Percentiles rank a stretch among this genome's conserved stretches.
Conservation (phyloP, 2,113 vertebrate species). For the Sebastes fasciatus region DNA sequence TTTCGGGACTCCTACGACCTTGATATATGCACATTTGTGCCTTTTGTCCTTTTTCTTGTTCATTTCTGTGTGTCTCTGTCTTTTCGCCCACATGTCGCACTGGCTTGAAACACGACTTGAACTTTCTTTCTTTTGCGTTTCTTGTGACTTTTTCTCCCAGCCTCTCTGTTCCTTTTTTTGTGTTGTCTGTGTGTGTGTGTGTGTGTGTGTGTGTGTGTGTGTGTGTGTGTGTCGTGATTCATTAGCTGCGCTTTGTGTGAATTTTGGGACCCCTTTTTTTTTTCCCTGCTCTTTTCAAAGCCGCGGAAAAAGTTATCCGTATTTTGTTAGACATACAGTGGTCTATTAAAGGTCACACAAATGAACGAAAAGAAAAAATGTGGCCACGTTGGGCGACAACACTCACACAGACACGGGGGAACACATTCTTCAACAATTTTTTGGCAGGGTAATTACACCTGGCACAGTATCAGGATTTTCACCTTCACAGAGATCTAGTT, state of each 20-base stretch:
- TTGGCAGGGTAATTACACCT: constrained; percentile 28
- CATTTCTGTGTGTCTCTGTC: constrained; percentile 13
- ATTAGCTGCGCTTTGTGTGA: constrained; percentile 50
- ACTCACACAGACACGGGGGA: not conserved
- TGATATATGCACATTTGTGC: constrained; percentile 7
- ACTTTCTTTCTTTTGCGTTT: constrained; percentile 43
- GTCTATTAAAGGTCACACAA: constrained; percentile 39
- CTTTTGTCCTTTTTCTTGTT: constrained; percentile 10
- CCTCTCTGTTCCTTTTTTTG: constrained; percentile 18
- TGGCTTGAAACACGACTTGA: constrained; percentile 55
- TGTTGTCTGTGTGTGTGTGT: not conserved
- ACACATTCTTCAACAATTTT: constrained; percentile 7
- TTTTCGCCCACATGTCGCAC: constrained; percentile 39
- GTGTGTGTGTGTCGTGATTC: constrained; percentile 44
- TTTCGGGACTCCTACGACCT: constrained; percentile 4
- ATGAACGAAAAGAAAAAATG: constrained; percentile 39
- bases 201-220: not conserved
- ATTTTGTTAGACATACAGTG: constrained; percentile 37
- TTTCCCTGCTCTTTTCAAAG: not conserved
- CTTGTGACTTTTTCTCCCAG: constrained; percentile 38
- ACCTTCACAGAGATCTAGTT: constrained; percentile 47
- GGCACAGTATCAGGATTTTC: constrained; percentile 26
- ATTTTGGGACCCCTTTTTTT: constrained; percentile 19
- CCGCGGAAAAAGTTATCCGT: constrained; percentile 6
- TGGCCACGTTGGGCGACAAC: not conserved